Conservation (phyloP, 2,113 vertebrate genomes). For the Pedetes capensis region DNA sequence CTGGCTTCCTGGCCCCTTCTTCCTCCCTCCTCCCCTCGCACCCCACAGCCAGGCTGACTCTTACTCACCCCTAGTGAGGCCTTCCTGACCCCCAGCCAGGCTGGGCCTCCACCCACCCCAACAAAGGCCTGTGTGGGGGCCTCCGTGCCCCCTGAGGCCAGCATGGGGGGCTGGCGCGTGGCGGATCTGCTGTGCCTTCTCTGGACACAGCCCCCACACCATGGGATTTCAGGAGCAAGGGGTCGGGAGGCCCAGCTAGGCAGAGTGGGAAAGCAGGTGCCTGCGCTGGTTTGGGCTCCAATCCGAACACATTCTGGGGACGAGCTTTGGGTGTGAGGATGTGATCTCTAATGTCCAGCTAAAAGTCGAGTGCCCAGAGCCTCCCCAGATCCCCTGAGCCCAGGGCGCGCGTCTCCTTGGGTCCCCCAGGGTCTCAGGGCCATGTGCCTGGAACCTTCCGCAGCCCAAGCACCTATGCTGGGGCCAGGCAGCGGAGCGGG, state of each 20-base stretch:
- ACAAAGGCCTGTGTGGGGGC: too few species aligned
- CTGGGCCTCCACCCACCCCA: too few species aligned
- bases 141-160: background rate
- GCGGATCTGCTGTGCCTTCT: background rate
- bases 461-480: background rate
- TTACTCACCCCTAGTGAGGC: background rate
- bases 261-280: rapidly evolving
- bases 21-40: background rate
- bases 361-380: background rate
- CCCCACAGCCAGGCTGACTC: background rate
- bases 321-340: background rate
- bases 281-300: background rate
- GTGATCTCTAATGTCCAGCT: background rate
- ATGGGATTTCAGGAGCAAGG: background rate
- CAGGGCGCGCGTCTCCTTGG: background rate
- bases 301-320: background rate
- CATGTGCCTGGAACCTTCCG: too few species aligned
- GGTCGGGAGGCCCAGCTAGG: rapidly evolving
- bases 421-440: background rate
- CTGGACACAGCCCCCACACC: background rate
- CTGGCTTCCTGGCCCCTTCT: background rate
- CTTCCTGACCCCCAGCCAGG: background rate
- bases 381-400: background rate
- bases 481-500: background rate
- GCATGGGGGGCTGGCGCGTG: rapidly evolving